Evolutionary conservation across 1,140 invertebrate species (phyloP).

Genomic region (Heliconius hermathena): DNA sequence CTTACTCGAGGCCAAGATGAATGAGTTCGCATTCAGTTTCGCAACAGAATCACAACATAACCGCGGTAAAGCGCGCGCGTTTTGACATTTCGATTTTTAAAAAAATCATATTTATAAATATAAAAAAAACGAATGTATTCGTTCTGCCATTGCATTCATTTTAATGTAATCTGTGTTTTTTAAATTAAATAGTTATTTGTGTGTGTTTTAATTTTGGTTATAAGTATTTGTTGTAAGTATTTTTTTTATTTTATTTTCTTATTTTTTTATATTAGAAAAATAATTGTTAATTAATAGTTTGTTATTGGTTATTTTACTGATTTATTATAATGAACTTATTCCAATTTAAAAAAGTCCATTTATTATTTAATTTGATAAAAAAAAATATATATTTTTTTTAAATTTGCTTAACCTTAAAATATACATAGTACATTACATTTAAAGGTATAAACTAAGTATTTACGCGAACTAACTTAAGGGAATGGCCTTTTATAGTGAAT

Average conservation of each 20-base stretch:
- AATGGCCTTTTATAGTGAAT: constrained; percentile 25
- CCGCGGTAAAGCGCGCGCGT: constrained; percentile 30
- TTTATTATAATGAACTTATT: no score
- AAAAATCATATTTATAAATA: background rate
- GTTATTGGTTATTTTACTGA: no score
- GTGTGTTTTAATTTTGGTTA: background rate
- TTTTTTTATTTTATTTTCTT: constrained; percentile 10
- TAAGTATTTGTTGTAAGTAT: constrained; percentile 11
- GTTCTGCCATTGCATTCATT: background rate
- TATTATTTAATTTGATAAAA: no score
- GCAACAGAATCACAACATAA: constrained; percentile 22
- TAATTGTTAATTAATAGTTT: background rate
- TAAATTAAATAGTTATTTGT: constrained; percentile 3
- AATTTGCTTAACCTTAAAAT: background rate
- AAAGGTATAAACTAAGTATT: constrained; percentile 17
- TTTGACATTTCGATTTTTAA: constrained; percentile 26
- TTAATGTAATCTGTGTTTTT: background rate
- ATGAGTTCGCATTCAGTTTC: constrained; percentile 19
- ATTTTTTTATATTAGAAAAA: background rate
- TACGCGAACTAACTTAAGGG: background rate
- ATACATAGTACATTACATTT: background rate
- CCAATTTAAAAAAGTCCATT: no score
- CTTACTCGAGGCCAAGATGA: constrained; percentile 24
- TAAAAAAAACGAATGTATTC: background rate
- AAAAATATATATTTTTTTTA: background rate